Evolutionary conservation across 2,113 vertebrate genomes (phyloP), one percentile per base, ranked within the genome.

Genomic region (Falco punctatus): DNA sequence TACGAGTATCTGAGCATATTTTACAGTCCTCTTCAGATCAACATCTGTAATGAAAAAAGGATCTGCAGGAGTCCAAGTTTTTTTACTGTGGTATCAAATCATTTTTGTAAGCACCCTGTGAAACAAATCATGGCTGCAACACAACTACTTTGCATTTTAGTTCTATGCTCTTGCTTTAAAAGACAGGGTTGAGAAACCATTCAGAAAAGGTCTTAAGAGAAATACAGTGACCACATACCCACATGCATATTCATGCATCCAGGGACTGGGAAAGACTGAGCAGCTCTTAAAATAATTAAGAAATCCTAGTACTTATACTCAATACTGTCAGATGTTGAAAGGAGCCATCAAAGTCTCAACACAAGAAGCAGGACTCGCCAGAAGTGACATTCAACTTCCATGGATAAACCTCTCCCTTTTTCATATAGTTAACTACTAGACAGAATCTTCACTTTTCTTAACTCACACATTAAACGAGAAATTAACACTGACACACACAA

Each of bases 221-320:
- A 87, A 95, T 3, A 28, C 6, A 80, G 38, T 2, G 4, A 64
- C 3, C 44, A 65, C 24, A 16, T 23, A 58, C 6, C 15, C 19
- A 12, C 15, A 9, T 3, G 3, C 26, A 79, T 0, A 0, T 7
- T 61, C 40, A 20, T 13, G 8, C 6, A 30, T 15, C 15, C 58
- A 38, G 10, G 21, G 5, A 17, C 11, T 27, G 22, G 23, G 26
- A 87, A 10, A 69, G 42, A 23, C 46, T 28, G 3, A 80, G 26
- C 32, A 90, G 15, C 26, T 88, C 69, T 24, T 26, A 28, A 62
- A 77, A 54, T 30, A 10, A 65, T 24, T 38, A 64, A 40, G 26
- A 64, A 88, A 42, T 7, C 1, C 22, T 15, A 44, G 4, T 11
- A 40, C 33, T 85, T 30, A 84, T 18, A 52, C 4, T 32, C 13